Base-by-base conservation (phyloP, 2,797 vertebrate genomes). In the Spatula versicolor region DNA sequence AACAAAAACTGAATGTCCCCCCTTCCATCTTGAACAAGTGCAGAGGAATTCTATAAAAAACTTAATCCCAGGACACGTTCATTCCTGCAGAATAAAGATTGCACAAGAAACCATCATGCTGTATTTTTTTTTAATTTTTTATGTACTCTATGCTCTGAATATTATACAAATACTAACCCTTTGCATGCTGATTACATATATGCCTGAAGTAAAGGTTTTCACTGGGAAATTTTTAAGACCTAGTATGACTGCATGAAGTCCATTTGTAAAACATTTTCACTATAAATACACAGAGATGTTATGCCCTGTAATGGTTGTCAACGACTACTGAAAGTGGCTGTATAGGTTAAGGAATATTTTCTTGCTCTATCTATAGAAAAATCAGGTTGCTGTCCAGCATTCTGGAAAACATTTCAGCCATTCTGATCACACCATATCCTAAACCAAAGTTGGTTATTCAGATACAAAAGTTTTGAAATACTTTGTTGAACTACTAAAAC, bases 11-110 rank as follows among this genome's bases (percentile, higher is more conserved):
- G 63, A 43, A 55, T 66, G 56, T 75, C 7, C 48, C 60, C 59
- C 45, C 30, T 52, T 55, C n/a, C 28, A 30, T 18, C 58, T n/a
- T 28, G 37, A 66, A 54, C 23, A 74, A 33, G 28, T 69, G 19
- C 55, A 87, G 10, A 81, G 28, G 16, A 80, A 87, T 62, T 76
- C 63, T 75, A 56, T 14, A 10, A 62, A 88, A 46, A 82, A 39
- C 13, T 7, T 16, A 59, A 86, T 35, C 15, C 13, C 7, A 56
- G 67, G 14, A 46, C 19, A 60, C 0, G 0, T 43, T 45, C 13
- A 28, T 39, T 69, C 21, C 43, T 18, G 46, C 2, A 45, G 33
- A 68, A 85, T 16, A 37, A 33, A 69, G 52, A 79, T 6, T 55
- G 63, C 23, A 39, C 8, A 66, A 84, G 54, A 90, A 83, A 71